Base-by-base conservation (phyloP, 2,888 invertebrate genomes). In the Athrips mouffetella region DNA sequence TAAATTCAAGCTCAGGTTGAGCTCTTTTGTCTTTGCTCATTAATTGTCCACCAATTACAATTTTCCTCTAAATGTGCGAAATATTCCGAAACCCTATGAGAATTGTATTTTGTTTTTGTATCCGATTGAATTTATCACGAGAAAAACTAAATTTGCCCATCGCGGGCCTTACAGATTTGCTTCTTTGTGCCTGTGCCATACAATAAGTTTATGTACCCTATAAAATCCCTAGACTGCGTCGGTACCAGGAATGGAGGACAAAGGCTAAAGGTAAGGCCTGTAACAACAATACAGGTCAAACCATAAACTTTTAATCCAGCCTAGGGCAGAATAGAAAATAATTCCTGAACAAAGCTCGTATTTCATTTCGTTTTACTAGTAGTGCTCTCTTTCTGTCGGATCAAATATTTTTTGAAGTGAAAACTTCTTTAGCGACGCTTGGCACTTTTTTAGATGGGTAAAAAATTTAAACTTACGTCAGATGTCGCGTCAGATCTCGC, bases 221-320 rank as follows among this genome's bases (percentile, higher is more conserved):
- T 44, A 44, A 44, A 31, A 11, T 21, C 21, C 10, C 18, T 15
- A 44, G 20, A 21, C 21, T 18, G 31, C 20, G 21, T 25, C 29
- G 13, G 21, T 42, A 16, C 21, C 23, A 33, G 23, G 35, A 20
- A 35, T 29, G 21, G 25, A 13, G 33, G 25, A 45, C 45, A 45
- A 45, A 45, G 27, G 45, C 33, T 11, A 25, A 45, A 45, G 45
- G 45, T 35, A 35, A 35, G 21, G 13, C 35, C 45, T 46, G 39
- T 33, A 33, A 18, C 31, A 33, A 18, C 31, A 33, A 46, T 31
- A 35, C 40, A 45, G 46, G 49, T 33, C 49, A 49, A 49, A 41
- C 30, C 49, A 46, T 49, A 46, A 41, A 49, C 13, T 33, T 21
- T 47, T 39, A 47, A 39, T 21, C 37, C 37, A 37, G 37, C 35